phyloP scores from a whole-genome alignment of 1,140 invertebrate genomes.

The Lasaia peninsularis region DNA sequence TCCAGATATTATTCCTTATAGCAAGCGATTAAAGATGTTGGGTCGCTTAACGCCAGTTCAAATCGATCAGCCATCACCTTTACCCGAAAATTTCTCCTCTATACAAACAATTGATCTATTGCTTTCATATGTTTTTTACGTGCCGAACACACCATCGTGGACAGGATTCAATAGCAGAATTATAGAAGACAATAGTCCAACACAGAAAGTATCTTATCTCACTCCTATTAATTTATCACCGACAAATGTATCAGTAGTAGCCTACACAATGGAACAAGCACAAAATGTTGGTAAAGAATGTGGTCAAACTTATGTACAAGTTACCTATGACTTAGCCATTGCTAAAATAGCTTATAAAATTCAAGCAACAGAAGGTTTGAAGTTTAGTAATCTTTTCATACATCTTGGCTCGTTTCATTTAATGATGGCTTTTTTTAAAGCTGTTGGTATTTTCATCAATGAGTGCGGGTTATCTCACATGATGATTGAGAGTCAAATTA shows the following conservation, averaged over 20 bases:
- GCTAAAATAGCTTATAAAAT: slow-evolving; percentile 53
- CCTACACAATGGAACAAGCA: slow-evolving; percentile 43
- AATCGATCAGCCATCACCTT: neutral
- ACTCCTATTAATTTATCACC: slow-evolving; percentile 50
- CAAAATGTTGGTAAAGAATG: slow-evolving; percentile 22
- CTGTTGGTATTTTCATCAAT: slow-evolving; percentile 60
- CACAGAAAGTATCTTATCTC: slow-evolving; percentile 44
- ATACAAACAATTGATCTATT: slow-evolving; percentile 10
- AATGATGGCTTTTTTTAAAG: slow-evolving; percentile 67
- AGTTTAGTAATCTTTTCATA: slow-evolving; percentile 64
- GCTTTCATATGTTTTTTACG: slow-evolving; percentile 11
- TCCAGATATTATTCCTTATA: too few species aligned
- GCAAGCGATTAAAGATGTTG: neutral
- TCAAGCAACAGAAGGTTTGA: slow-evolving; percentile 39
- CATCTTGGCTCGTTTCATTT: slow-evolving; percentile 68
- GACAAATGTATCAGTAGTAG: slow-evolving; percentile 41
- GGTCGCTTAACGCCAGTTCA: neutral
- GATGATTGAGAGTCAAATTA: neutral
- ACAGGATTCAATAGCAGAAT: slow-evolving; percentile 34
- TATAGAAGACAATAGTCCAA: slow-evolving; percentile 23
- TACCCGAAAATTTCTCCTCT: slow-evolving; percentile 9
- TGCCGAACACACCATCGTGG: slow-evolving; percentile 28
- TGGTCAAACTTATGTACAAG: slow-evolving; percentile 29
- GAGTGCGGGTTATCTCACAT: slow-evolving; percentile 18
- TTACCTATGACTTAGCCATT: slow-evolving; percentile 53